Evolutionary conservation across 2,113 vertebrate genomes (phyloP), one percentile per base, ranked within the genome.

Genomic region (Strix uralensis): DNA sequence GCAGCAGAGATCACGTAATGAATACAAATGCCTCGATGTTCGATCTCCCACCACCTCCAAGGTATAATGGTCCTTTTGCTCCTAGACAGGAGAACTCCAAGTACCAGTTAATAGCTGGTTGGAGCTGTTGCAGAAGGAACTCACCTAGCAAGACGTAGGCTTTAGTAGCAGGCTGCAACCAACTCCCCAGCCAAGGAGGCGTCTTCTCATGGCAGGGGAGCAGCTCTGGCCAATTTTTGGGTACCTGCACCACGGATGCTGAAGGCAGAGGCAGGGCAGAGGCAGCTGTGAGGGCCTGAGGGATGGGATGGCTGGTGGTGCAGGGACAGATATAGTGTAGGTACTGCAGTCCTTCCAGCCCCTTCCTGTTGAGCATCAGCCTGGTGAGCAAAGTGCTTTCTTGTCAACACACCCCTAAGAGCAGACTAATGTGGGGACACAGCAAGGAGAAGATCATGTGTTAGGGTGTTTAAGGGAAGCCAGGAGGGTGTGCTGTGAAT

Each of bases 181-280:
- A 73, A 46, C 8, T 57, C 42, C 8, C 7, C 4, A 21, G 38
- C 16, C 32, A 47, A 82, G 47, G 19, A 81, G 17, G 9, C 0
- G 0, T 47, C 51, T 86, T 83, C 72, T 80, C 7, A 1, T 2
- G 3, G 57, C 57, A 71, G 46, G 13, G 67, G 38, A 69, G 32
- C 18, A n/a, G 46, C 59, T 65, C 63, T 63, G 46, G 32, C 10
- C 13, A 18, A 29, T 46, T 73, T 82, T 54, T 22, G 29, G 13
- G 4, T n/a, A 32, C 25, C 30, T 57, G 1, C 40, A 32, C 5
- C 1, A 0, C 4, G 13, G 49, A 1, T 22, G 38, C 21, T 42
- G 71, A 36, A 65, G 36, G 61, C 32, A 26, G 52, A 62, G 51
- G 16, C 0, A 2, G 10, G 30, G 34, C 40, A 57, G 49, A 83